Percentiles rank a stretch among this genome's conserved stretches.
phyloP scores from a whole-genome alignment of 2,797 vertebrate species.

The Acropternis orthonyx region DNA sequence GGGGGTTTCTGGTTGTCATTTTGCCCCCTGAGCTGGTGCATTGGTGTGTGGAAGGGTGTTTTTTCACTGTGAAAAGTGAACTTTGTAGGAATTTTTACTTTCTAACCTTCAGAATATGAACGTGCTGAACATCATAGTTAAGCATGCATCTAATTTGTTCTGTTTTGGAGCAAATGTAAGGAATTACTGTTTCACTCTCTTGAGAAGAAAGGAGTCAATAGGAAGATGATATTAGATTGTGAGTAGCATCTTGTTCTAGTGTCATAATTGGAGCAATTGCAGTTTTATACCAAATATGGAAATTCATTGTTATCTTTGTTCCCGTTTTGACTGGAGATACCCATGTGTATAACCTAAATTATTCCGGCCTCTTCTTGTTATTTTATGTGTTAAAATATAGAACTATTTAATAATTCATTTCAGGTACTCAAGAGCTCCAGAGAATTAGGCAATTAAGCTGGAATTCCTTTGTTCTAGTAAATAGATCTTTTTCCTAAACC shows the following conservation, averaged over 20 bases:
- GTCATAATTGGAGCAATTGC: neutral
- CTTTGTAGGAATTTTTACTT: neutral
- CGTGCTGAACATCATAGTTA: neutral
- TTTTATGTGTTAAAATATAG: neutral
- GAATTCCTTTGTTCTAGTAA: neutral
- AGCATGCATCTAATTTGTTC: neutral
- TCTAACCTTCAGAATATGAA: neutral
- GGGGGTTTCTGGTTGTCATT: neutral
- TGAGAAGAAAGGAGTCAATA: neutral
- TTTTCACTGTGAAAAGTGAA: neutral
- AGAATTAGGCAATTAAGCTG: neutral
- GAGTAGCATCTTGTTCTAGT: neutral
- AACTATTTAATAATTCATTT: neutral
- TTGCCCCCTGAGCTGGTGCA: neutral
- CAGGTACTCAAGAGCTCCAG: neutral
- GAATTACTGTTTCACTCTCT: neutral
- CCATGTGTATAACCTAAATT: neutral
- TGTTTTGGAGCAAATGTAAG: neutral
- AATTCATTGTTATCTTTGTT: neutral
- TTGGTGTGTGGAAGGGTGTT: no score
- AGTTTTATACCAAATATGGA: neutral
- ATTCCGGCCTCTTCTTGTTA: neutral
- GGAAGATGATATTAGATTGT: neutral
- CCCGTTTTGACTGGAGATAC: neutral
- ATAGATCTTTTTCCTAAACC: neutral